Evolutionary conservation across 1,140 invertebrate species (phyloP).

Genomic region (Drosophila repletoides): DNA sequence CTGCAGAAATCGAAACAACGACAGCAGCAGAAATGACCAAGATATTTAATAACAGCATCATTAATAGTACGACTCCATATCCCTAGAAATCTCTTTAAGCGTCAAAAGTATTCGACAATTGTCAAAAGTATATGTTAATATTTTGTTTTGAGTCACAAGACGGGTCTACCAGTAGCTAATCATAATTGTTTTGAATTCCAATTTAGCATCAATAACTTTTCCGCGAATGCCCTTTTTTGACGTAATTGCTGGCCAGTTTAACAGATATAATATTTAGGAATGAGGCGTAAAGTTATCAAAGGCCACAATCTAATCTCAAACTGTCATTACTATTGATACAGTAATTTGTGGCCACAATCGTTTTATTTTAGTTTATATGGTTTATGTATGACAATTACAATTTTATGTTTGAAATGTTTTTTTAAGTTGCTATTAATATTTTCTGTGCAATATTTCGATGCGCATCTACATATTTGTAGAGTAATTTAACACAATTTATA

Average conservation of each 20-base stretch:
- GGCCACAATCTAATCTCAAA: too few species aligned
- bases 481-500: conserved; percentile 22
- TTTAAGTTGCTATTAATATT: conserved; percentile 37
- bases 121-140: conserved; percentile 1
- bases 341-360: conserved; percentile 25
- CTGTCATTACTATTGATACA: neutral
- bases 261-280: too few species aligned
- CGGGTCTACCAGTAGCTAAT: neutral
- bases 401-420: conserved; percentile 7
- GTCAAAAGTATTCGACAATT: conserved; percentile 11
- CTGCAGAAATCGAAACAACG: conserved; percentile 84
- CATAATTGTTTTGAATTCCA: neutral
- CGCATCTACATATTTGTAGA: conserved; percentile 53
- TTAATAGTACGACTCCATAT: conserved; percentile 1
- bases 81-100: conserved; percentile 16
- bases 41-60: neutral
- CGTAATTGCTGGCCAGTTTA: neutral
- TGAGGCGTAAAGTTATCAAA: too few species aligned
- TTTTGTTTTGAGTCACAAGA: neutral
- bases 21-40: conserved; percentile 50
- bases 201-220: neutral
- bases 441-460: conserved; percentile 63
- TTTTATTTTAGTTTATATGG: conserved; percentile 14
- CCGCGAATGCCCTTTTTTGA: neutral
- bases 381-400: neutral